Conservation (phyloP, 2,113 vertebrate genomes). For the Hippocampus comes region DNA sequence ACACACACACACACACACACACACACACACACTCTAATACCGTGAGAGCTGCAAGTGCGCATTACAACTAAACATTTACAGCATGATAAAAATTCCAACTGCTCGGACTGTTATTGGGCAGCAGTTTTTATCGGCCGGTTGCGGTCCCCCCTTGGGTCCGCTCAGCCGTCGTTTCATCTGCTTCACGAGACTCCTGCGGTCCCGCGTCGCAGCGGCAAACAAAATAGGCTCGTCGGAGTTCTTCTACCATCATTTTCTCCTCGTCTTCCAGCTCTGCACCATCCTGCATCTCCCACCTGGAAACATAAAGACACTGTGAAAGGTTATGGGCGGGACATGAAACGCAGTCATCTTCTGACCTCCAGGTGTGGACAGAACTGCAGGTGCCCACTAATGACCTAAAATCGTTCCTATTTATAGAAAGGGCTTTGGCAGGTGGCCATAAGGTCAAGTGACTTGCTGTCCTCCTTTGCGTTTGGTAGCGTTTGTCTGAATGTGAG, state of each 20-base stretch:
- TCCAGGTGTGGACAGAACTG: neutral
- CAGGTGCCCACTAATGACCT: neutral
- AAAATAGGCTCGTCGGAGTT: slow-evolving; percentile 77
- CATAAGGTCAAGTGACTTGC: no score
- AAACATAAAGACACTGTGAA: slow-evolving; percentile 41
- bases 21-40: slow-evolving; percentile 19
- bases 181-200: slow-evolving; percentile 39
- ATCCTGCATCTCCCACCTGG: slow-evolving; percentile 93
- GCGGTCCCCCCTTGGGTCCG: slow-evolving; percentile 44
- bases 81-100: slow-evolving; percentile 41
- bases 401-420: neutral
- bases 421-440: neutral
- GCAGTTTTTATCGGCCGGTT: slow-evolving; percentile 45
- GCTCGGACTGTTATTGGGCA: slow-evolving; percentile 45
- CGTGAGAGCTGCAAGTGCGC: slow-evolving; percentile 39
- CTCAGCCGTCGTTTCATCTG: slow-evolving; percentile 40
- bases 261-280: slow-evolving; percentile 79
- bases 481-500: neutral
- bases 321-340: neutral
- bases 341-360: neutral
- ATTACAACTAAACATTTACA: slow-evolving; percentile 54
- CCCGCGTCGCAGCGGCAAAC: slow-evolving; percentile 49
- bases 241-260: slow-evolving; percentile 80
- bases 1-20: slow-evolving; percentile 26
- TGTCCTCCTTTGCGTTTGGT: neutral